Percentiles rank a stretch among this genome's conserved stretches.
Conservation (phyloP, 2,797 vertebrate species). For the Florisuga fusca region DNA sequence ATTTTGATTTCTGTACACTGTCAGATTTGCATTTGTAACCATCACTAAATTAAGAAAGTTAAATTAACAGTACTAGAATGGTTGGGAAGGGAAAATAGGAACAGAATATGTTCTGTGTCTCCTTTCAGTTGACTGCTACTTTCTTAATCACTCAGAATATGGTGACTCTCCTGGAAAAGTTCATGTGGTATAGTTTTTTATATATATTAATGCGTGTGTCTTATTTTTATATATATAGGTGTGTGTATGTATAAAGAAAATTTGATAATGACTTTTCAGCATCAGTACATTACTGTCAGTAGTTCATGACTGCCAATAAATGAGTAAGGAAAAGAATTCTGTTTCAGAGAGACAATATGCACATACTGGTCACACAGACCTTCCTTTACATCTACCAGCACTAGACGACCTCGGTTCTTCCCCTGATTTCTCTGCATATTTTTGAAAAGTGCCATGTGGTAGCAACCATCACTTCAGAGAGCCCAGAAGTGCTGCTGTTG, state of each 20-base stretch:
- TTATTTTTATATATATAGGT: no score
- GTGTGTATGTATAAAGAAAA: background rate
- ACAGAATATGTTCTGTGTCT: background rate
- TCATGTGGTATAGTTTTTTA: background rate
- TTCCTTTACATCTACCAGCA: background rate
- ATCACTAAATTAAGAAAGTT: background rate
- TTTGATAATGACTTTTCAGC: background rate
- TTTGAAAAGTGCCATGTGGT: background rate
- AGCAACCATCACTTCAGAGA: background rate
- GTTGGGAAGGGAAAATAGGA: background rate
- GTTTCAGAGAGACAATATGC: background rate
- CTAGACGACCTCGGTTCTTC: background rate
- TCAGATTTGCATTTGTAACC: slow-evolving; percentile 28
- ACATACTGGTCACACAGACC: background rate
- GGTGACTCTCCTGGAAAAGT: background rate
- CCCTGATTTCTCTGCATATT: background rate
- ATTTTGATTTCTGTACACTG: background rate
- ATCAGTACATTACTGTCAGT: background rate
- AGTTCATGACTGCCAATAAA: background rate
- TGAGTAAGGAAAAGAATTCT: background rate
- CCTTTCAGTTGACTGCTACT: background rate
- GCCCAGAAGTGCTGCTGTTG: background rate
- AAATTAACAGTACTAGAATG: background rate
- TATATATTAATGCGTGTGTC: background rate
- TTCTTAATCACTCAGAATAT: background rate